A percentile compares a stretch with the other conserved stretches of the same genome.
Evolutionary conservation across 2,797 vertebrate genomes (phyloP).

Genomic region (Siniperca scherzeri): DNA sequence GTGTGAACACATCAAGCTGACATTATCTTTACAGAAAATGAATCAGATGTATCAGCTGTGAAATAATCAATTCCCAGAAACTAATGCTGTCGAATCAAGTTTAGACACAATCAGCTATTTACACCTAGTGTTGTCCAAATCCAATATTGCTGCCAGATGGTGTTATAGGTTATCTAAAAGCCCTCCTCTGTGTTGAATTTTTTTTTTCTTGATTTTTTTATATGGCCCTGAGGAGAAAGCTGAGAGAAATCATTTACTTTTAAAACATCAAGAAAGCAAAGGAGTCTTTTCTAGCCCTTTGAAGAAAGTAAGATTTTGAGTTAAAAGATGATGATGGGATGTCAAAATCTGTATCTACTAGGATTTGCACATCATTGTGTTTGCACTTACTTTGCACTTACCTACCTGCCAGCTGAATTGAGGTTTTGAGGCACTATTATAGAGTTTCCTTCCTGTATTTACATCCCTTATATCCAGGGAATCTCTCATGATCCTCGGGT

Average conservation of each 20-base stretch:
- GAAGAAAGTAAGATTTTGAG: slow-evolving; percentile 18
- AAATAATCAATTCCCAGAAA: slow-evolving; percentile 40
- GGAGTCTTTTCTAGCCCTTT: slow-evolving; percentile 17
- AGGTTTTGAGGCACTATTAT: neutral
- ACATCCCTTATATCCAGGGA: slow-evolving; percentile 4
- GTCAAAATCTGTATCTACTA: slow-evolving; percentile 21
- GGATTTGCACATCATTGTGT: slow-evolving; percentile 24
- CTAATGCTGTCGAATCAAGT: slow-evolving; percentile 40
- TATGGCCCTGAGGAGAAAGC: neutral
- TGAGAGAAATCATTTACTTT: slow-evolving; percentile 8
- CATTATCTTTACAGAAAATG: slow-evolving; percentile 14
- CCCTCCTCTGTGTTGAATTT: slow-evolving; percentile 13
- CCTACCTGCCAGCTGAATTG: slow-evolving; percentile 2
- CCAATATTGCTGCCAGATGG: slow-evolving; percentile 33
- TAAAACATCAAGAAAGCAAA: slow-evolving; percentile 2
- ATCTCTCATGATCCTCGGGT: neutral
- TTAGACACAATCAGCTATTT: slow-evolving; percentile 38
- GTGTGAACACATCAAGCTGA: slow-evolving; percentile 8
- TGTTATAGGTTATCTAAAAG: slow-evolving; percentile 35
- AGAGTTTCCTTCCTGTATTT: neutral
- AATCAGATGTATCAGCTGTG: slow-evolving; percentile 32
- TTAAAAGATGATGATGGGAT: slow-evolving; percentile 7
- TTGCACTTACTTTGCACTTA: slow-evolving; percentile 16
- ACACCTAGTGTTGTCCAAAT: slow-evolving; percentile 27
- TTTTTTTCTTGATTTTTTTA: slow-evolving; percentile 11